phyloP scores from a whole-genome alignment of 92 coral and sea anemone species.

The Heliopora coerulea region DNA sequence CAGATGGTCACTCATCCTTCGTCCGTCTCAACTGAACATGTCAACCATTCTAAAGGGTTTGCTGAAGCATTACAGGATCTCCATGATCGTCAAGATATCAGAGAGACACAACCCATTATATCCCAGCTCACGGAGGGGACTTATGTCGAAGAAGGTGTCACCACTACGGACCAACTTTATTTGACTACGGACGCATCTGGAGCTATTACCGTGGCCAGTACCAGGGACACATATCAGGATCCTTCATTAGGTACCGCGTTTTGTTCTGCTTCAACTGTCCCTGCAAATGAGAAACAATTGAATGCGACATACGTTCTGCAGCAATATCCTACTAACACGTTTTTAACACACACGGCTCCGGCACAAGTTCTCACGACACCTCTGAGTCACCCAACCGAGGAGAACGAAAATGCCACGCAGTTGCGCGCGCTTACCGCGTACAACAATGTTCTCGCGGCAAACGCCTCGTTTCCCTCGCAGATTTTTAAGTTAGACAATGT shows the following conservation, averaged over 20 bases:
- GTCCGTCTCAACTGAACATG: constrained; percentile 54
- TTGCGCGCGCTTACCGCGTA: constrained; percentile 82
- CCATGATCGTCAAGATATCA: constrained; percentile 82
- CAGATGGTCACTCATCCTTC: constrained; percentile 49
- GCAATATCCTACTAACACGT: constrained; percentile 64
- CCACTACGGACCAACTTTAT: constrained; percentile 74
- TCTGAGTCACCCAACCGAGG: constrained; percentile 63
- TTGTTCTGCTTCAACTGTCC: constrained; percentile 59
- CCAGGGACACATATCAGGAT: constrained; percentile 62
- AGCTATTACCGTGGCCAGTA: constrained; percentile 61
- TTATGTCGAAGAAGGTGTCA: constrained; percentile 74
- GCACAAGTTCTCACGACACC: constrained; percentile 55
- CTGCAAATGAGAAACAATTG: constrained; percentile 65
- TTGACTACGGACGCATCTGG: constrained; percentile 67
- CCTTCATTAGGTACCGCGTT: constrained; percentile 26
- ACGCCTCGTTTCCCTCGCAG: constrained; percentile 43
- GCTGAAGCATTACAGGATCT: constrained; percentile 97
- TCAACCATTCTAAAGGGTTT: constrained; percentile 82
- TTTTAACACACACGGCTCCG: constrained; percentile 39
- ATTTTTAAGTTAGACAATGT: constrained; percentile 68
- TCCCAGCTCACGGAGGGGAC: background rate
- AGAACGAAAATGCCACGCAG: constrained; percentile 57
- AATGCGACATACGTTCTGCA: constrained; percentile 65
- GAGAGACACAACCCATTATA: constrained; percentile 62
- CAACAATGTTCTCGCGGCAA: constrained; percentile 67